Percentiles rank a stretch among this genome's conserved stretches.
These are phyloP conservation scores for Cybosia mesomella DNA, from an alignment of 2,888 invertebrate species.

Conservation along the genomic window DNA sequence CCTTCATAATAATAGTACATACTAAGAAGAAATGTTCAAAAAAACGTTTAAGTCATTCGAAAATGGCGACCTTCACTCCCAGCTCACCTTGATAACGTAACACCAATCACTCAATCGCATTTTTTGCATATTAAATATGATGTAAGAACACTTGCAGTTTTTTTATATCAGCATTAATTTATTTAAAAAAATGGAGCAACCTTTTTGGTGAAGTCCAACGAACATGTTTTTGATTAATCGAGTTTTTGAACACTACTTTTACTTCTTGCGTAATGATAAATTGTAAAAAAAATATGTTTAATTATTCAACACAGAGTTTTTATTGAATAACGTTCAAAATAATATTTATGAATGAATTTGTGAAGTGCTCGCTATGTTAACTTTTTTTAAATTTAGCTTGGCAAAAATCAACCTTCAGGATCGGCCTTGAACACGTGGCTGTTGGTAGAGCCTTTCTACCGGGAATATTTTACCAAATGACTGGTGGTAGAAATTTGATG, in stretches of 20 bases:
- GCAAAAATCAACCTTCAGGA: neutral
- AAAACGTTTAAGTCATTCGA: constrained; percentile 27
- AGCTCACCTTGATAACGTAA: constrained; percentile 50
- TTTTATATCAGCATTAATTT: constrained; percentile 27
- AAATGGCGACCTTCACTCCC: constrained; percentile 23
- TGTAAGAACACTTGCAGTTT: constrained; percentile 36
- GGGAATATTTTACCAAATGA: too few relatives aligned
- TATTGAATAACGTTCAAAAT: constrained; percentile 6
- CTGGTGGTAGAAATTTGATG: too few relatives aligned
- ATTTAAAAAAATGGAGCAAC: constrained; percentile 36
- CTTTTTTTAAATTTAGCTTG: neutral
- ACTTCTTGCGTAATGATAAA: constrained; percentile 22
- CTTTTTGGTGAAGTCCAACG: constrained; percentile 21
- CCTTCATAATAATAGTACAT: too few relatives aligned
- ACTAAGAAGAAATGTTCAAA: constrained; percentile 32
- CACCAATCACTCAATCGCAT: constrained; percentile 45
- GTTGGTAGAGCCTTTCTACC: neutral
- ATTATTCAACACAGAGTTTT: neutral
- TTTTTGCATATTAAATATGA: constrained; percentile 30
- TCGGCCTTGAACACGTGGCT: neutral
- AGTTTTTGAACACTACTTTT: constrained; percentile 26
- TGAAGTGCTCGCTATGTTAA: neutral
- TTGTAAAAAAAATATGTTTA: neutral
- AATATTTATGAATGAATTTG: neutral
- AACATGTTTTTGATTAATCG: constrained; percentile 13